A percentile compares a stretch with the other conserved stretches of the same genome.
Evolutionary conservation across 2,888 invertebrate genomes (phyloP).

Genomic region (Blastobasis adustella): DNA sequence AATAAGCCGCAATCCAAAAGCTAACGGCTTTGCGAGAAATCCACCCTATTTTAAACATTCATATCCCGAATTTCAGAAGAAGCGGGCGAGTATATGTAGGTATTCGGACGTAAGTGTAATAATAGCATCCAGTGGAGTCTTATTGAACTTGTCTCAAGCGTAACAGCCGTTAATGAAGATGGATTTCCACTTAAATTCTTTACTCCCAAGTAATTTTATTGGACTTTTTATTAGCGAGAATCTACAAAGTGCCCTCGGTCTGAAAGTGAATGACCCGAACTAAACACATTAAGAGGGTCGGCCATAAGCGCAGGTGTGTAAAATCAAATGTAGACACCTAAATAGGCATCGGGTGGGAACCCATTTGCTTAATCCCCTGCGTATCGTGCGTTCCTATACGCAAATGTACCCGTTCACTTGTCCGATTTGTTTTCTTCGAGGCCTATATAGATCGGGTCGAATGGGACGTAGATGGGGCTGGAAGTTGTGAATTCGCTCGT

Average conservation of each 20-base stretch:
- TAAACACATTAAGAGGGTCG: constrained; percentile 59
- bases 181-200: background rate
- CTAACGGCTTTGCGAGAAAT: constrained; percentile 25
- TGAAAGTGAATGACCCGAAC: constrained; percentile 44
- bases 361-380: constrained; percentile 41
- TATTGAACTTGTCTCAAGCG: constrained; percentile 1
- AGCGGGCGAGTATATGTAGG: constrained; percentile 15
- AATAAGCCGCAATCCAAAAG: constrained; percentile 27
- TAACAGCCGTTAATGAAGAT: background rate
- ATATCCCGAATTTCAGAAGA: constrained; percentile 25
- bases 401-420: background rate
- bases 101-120: constrained; percentile 13
- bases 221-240: constrained; percentile 18
- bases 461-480: background rate
- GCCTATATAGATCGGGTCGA: constrained; percentile 1
- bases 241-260: constrained; percentile 23
- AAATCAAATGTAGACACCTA: constrained; percentile 56
- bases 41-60: constrained; percentile 25
- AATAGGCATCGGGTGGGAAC: constrained; percentile 46
- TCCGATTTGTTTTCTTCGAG: constrained; percentile 24
- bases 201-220: background rate
- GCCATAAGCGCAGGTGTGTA: constrained; percentile 52
- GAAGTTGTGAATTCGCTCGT: constrained; percentile 41
- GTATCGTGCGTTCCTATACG: background rate
- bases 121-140: constrained; percentile 10